A percentile compares a stretch with the other conserved stretches of the same genome.
Evolutionary conservation across 2,888 invertebrate genomes (phyloP).

Genomic region (Papilio gigon): DNA sequence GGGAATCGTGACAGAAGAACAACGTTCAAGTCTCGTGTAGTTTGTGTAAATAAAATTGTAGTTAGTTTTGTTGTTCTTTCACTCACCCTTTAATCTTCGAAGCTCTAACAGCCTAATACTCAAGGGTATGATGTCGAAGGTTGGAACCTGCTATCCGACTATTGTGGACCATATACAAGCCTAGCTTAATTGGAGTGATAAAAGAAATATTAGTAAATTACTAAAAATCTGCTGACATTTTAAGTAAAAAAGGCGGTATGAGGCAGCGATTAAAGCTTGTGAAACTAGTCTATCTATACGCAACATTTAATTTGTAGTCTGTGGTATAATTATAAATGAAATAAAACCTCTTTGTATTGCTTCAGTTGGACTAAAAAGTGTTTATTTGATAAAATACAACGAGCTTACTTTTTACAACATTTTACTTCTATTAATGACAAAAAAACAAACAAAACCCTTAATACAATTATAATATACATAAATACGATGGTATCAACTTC

Average conservation of each 20-base stretch:
- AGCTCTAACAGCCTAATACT: too few relatives aligned
- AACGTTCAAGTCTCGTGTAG: constrained; percentile 9
- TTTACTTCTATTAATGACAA: constrained; percentile 82
- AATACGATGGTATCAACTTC: constrained; percentile 82
- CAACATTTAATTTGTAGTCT: too few relatives aligned
- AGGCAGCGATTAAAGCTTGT: too few relatives aligned
- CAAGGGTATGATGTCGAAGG: too few relatives aligned
- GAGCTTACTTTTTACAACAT: constrained; percentile 83
- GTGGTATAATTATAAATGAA: too few relatives aligned
- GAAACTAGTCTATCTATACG: too few relatives aligned
- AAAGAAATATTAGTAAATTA: too few relatives aligned
- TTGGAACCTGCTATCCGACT: too few relatives aligned
- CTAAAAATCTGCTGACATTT: too few relatives aligned
- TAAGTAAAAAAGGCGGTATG: too few relatives aligned
- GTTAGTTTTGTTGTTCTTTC: neutral
- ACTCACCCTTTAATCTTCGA: neutral
- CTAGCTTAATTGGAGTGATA: too few relatives aligned
- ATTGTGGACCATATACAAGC: too few relatives aligned
- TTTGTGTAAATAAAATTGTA: constrained; percentile 21
- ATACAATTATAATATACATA: constrained; percentile 79
- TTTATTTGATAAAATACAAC: constrained; percentile 83
- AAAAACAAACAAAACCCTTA: constrained; percentile 82
- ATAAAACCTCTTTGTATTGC: constrained; percentile 76
- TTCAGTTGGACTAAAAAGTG: constrained; percentile 83
- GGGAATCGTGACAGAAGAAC: constrained; percentile 39